A percentile compares a stretch with the other conserved stretches of the same genome.
Evolutionary conservation across 2,113 vertebrate species (phyloP).

Genomic region (Podilymbus podiceps): DNA sequence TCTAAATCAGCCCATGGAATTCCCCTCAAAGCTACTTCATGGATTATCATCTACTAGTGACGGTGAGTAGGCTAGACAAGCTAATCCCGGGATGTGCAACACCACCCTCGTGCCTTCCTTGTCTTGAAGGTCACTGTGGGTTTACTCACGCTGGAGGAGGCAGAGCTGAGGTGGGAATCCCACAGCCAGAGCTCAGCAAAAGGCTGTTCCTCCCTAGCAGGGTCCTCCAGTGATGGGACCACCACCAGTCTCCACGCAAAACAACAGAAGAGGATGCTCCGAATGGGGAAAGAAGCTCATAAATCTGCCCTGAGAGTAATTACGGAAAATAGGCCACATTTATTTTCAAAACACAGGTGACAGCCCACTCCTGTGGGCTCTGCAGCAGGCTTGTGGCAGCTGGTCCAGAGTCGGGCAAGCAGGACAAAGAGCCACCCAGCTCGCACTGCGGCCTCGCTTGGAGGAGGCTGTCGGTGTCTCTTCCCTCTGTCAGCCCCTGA

Average conservation of each 20-base stretch:
- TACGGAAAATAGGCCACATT: not conserved
- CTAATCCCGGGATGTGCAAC: not conserved
- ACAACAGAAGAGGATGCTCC: not conserved
- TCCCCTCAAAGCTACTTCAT: not conserved
- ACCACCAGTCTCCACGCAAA: not conserved
- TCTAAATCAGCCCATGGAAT: not conserved
- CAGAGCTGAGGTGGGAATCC: not conserved
- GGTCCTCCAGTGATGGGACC: no score
- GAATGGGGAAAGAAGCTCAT: not conserved
- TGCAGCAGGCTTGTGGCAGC: not conserved
- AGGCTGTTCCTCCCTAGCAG: not conserved
- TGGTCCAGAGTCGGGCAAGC: not conserved
- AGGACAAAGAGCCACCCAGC: not conserved
- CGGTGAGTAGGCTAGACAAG: not conserved
- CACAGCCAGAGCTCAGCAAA: not conserved
- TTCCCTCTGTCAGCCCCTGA: not conserved
- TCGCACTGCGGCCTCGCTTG: fast-evolving
- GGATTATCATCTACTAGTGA: not conserved
- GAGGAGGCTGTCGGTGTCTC: not conserved
- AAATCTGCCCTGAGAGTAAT: not conserved
- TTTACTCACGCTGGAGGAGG: not conserved
- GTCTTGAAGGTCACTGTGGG: not conserved
- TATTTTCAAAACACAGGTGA: not conserved
- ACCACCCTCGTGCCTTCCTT: not conserved
- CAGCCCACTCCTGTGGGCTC: not conserved